Conservation (phyloP, 1,140 invertebrate species). For the Papilio helenus region DNA sequence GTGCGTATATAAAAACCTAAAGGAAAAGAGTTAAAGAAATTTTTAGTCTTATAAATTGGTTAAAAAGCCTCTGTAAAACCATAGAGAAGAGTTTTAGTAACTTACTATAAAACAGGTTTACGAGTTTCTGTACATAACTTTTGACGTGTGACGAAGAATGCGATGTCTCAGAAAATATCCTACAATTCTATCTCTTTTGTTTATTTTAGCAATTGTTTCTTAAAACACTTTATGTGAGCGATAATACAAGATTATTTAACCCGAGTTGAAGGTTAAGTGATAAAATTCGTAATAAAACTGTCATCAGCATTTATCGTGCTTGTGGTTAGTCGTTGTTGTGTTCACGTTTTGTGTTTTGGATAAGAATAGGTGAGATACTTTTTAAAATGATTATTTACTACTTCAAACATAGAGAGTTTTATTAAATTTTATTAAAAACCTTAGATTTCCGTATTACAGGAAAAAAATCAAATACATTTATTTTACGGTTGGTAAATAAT, state of each 20-base stretch:
- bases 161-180: not conserved
- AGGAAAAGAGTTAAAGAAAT: not conserved
- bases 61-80: not conserved
- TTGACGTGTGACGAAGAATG: not conserved
- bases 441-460: no score
- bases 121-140: not conserved
- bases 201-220: not conserved
- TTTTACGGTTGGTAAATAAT: not conserved
- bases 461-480: not conserved
- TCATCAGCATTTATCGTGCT: not conserved
- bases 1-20: not conserved
- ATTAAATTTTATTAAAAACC: not conserved
- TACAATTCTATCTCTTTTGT: not conserved
- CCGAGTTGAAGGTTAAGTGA: constrained; percentile 32
- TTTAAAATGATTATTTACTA: constrained; percentile 25
- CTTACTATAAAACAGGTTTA: not conserved
- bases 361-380: constrained; percentile 2
- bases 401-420: not conserved
- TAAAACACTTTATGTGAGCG: constrained; percentile 10
- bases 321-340: not conserved
- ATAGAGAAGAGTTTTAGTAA: not conserved
- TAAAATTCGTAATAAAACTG: constrained; percentile 5
- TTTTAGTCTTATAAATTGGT: not conserved
- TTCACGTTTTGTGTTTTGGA: not conserved
- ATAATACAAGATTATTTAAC: constrained; percentile 30